Conservation (phyloP, 2,888 invertebrate species). For the Drosophila ezoana region DNA sequence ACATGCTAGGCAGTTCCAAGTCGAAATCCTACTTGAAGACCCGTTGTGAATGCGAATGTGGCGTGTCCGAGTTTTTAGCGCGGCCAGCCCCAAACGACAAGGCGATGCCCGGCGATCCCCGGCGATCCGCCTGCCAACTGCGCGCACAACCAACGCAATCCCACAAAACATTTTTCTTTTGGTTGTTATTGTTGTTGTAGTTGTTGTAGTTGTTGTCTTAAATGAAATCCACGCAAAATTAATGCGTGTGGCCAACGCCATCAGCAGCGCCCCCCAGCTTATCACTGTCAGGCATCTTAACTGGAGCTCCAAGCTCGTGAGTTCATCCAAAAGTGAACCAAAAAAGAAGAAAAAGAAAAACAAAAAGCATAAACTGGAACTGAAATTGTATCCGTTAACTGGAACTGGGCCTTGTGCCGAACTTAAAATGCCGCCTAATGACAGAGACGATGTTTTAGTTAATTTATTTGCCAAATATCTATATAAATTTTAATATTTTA, state of each 20-base stretch:
- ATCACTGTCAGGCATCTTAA: conserved; percentile 71
- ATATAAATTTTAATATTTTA: conserved; percentile 66
- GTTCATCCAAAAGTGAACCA: conserved; percentile 22
- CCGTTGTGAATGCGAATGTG: conserved; percentile 75
- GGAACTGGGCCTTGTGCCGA: conserved; percentile 29
- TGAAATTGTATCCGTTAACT: conserved; percentile 35
- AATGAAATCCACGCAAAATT: conserved; percentile 76
- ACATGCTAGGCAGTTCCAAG: conserved; percentile 46
- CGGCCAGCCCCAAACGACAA: conserved; percentile 53
- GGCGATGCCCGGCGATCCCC: conserved; percentile 20
- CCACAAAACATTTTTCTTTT: conserved; percentile 65
- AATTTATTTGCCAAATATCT: conserved; percentile 75
- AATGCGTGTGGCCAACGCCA: conserved; percentile 79
- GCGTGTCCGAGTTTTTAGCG: conserved; percentile 78
- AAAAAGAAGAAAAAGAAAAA: conserved; percentile 5
- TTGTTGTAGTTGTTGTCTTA: conserved; percentile 45
- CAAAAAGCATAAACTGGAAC: conserved; percentile 19
- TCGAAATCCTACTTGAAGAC: conserved; percentile 54
- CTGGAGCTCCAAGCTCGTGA: conserved; percentile 16
- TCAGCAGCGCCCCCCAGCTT: conserved; percentile 74
- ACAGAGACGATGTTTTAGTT: conserved; percentile 59
- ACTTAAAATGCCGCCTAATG: conserved; percentile 33
- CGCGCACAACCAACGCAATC: conserved; percentile 62
- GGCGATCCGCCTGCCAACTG: conserved; percentile 4
- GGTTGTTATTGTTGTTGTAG: conserved; percentile 27